phyloP scores from a whole-genome alignment of 2,113 vertebrate species.

The Rhadina sibilatrix region DNA sequence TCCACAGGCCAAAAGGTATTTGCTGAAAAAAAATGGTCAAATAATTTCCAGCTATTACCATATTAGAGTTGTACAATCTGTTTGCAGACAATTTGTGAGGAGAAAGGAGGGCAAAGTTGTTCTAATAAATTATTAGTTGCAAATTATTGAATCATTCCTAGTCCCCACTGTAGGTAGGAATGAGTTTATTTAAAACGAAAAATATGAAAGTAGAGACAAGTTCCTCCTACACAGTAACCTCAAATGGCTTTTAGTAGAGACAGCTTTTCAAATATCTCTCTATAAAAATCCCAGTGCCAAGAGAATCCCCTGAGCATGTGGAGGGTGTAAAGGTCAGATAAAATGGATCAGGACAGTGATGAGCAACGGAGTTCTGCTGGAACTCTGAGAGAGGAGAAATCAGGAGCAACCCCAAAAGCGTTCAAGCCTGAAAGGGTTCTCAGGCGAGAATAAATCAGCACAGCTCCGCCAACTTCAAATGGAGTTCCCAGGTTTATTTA shows the following conservation, averaged over 20 bases:
- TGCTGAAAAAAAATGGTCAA: constrained; percentile 13
- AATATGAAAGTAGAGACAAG: not conserved
- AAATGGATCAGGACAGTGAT: not conserved
- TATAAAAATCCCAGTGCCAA: not conserved
- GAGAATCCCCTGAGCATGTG: not conserved
- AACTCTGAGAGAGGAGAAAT: not conserved
- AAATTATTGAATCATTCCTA: not conserved
- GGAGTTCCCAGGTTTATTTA: not conserved
- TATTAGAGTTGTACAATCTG: constrained; percentile 21
- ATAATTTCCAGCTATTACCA: constrained; percentile 31
- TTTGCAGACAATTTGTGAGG: constrained; percentile 38
- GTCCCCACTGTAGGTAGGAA: not conserved
- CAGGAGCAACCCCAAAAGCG: not conserved
- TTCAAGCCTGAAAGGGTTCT: not conserved
- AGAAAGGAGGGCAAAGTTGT: constrained; percentile 29
- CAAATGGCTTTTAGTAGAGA: not conserved
- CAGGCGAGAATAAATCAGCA: not conserved
- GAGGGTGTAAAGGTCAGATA: not conserved
- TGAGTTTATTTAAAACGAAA: not conserved
- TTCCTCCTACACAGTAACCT: not conserved
- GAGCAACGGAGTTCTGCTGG: not conserved
- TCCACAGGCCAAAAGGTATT: constrained; percentile 30
- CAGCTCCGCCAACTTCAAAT: not conserved
- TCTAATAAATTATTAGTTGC: constrained; percentile 44
- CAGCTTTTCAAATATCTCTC: not conserved